Evolutionary conservation across 2,797 vertebrate genomes (phyloP).

Genomic region (Manis pentadactyla): DNA sequence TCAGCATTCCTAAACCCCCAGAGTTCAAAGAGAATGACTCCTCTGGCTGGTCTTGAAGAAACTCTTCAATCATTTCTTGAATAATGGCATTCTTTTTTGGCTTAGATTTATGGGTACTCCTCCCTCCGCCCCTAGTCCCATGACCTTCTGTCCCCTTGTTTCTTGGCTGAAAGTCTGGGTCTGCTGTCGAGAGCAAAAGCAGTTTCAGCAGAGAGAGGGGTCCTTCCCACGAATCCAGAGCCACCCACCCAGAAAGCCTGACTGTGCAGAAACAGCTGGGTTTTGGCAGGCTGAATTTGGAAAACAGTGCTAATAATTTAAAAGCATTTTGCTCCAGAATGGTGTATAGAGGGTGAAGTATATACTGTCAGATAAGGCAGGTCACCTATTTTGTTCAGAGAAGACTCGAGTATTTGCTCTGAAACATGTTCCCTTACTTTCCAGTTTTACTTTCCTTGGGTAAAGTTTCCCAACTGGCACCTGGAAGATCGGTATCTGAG

Average conservation of each 20-base stretch:
- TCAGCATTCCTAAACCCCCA: slow-evolving; percentile 65
- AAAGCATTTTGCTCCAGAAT: slow-evolving; percentile 40
- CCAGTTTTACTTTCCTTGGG: not conserved
- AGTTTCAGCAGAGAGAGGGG: not conserved
- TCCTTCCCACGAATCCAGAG: slow-evolving; percentile 60
- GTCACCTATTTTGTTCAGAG: not conserved
- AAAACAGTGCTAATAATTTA: slow-evolving; percentile 29
- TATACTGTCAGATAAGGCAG: not conserved
- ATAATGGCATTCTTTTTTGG: slow-evolving; percentile 74
- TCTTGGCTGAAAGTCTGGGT: slow-evolving; percentile 74
- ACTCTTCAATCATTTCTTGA: slow-evolving; percentile 71
- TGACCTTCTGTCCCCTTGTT: slow-evolving; percentile 72
- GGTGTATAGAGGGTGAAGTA: not conserved
- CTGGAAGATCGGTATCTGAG: not conserved
- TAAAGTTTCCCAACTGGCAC: not conserved
- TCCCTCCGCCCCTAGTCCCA: not conserved
- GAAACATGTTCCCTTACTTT: not conserved
- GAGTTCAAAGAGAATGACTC: slow-evolving; percentile 67
- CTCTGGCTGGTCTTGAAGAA: slow-evolving; percentile 62
- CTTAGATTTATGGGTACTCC: not conserved
- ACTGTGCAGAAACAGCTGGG: slow-evolving; percentile 61
- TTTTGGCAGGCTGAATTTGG: not conserved
- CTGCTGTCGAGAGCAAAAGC: slow-evolving; percentile 34
- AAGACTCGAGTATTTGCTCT: not conserved
- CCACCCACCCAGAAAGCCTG: slow-evolving; percentile 50